phyloP scores from a whole-genome alignment of 2,797 vertebrate species.

The Meda fulgida region DNA sequence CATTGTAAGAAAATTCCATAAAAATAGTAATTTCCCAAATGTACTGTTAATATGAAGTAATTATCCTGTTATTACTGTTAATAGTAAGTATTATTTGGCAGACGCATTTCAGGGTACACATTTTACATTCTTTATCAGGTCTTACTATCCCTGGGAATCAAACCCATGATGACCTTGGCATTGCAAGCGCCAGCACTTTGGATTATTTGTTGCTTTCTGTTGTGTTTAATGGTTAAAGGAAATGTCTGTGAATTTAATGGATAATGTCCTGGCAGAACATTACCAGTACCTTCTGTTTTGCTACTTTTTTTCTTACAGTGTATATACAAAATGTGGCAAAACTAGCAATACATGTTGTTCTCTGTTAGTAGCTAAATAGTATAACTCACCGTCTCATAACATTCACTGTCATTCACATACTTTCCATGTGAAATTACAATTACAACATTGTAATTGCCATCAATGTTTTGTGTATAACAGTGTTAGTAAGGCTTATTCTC shows the following conservation, averaged over 20 bases:
- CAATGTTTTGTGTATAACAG: background rate
- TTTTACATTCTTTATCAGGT: too few relatives aligned
- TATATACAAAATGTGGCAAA: background rate
- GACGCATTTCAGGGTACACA: too few relatives aligned
- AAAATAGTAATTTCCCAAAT: background rate
- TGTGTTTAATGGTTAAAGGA: background rate
- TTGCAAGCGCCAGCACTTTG: background rate
- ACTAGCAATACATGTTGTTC: background rate
- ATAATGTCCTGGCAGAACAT: background rate
- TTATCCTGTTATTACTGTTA: too few relatives aligned
- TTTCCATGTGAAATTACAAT: background rate
- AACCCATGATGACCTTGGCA: too few relatives aligned
- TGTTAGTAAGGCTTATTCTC: slow-evolving; percentile 26
- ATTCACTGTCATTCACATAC: background rate
- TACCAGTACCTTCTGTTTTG: background rate
- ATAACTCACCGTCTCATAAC: background rate
- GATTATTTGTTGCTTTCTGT: background rate
- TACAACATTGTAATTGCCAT: background rate
- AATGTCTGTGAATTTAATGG: background rate
- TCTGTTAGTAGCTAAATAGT: background rate
- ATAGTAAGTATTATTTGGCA: background rate
- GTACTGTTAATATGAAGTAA: background rate
- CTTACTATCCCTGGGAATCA: too few relatives aligned
- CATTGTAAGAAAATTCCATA: background rate
- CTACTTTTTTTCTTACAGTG: background rate